These are phyloP conservation scores for Hirtodrosophila duncani DNA, from an alignment of 2,888 invertebrate genomes.

Conservation along the genomic window DNA sequence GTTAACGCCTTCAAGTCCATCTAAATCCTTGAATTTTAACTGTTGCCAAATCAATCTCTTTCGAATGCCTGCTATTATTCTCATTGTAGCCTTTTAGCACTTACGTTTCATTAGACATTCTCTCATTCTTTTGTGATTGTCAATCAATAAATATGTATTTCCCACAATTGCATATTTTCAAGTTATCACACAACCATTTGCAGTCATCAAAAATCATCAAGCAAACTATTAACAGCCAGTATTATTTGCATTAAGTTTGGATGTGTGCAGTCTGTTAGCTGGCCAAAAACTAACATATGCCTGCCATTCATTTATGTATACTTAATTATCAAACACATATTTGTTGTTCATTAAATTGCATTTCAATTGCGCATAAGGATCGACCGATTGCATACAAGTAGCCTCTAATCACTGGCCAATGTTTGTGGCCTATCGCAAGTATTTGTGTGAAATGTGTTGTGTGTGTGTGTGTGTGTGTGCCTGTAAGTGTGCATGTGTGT, in stretches of 20 bases:
- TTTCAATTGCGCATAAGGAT: constrained; percentile 56
- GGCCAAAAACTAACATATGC: constrained; percentile 18
- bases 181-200: constrained; percentile 14
- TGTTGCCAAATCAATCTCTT: too few relatives aligned
- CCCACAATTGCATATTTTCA: too few relatives aligned
- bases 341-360: constrained; percentile 68
- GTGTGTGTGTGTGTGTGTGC: constrained; percentile 14
- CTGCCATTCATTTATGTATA: constrained; percentile 53
- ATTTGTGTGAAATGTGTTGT: constrained; percentile 19
- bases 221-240: background rate
- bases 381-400: constrained; percentile 41
- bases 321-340: constrained; percentile 56
- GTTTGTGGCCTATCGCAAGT: constrained; percentile 52
- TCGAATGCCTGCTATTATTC: too few relatives aligned
- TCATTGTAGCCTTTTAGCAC: too few relatives aligned
- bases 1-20: too few relatives aligned
- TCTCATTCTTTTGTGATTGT: too few relatives aligned
- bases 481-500: constrained; percentile 2
- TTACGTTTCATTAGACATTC: too few relatives aligned
- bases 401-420: constrained; percentile 62
- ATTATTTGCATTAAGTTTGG: background rate
- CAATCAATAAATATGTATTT: too few relatives aligned
- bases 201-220: constrained; percentile 9
- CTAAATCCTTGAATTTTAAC: too few relatives aligned
- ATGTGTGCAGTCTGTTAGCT: constrained; percentile 12